Percentiles rank a stretch among this genome's conserved stretches.
phyloP scores from a whole-genome alignment of 37 sponge, comb jelly and placozoan genomes.

The Ephydatia muelleri region DNA sequence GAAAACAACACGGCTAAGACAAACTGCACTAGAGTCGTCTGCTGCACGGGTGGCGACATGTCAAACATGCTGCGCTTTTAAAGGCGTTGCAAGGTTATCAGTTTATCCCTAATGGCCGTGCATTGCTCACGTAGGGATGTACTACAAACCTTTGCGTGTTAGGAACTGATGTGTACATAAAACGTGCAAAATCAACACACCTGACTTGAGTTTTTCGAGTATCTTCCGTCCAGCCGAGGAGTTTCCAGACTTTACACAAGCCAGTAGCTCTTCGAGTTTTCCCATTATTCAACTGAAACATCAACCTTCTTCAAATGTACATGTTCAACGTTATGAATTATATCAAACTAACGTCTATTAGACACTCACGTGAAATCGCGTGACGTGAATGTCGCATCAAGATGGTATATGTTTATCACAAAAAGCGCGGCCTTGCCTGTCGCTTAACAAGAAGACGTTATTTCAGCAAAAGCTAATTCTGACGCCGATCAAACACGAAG shows the following conservation, averaged over 20 bases:
- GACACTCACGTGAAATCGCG: not conserved
- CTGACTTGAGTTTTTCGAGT: constrained; percentile 82
- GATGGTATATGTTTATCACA: not conserved
- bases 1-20: too few species aligned
- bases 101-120: not conserved
- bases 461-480: not conserved
- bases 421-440: not conserved
- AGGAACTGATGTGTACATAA: not conserved
- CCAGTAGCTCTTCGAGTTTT: constrained; percentile 78
- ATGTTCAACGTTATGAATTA: not conserved
- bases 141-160: not conserved
- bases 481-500: not conserved
- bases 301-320: not conserved
- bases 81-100: too few species aligned
- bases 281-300: constrained; percentile 56
- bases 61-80: too few species aligned
- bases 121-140: not conserved
- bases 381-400: not conserved
- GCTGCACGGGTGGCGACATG: too few species aligned
- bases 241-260: constrained; percentile 66
- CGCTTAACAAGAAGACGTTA: not conserved
- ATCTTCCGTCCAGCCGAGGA: constrained; percentile 78
- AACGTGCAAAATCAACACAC: too few species aligned
- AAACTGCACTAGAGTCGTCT: not conserved
- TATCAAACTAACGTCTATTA: not conserved